phyloP scores from a whole-genome alignment of 2,888 invertebrate species.

The Platypus cylindrus region DNA sequence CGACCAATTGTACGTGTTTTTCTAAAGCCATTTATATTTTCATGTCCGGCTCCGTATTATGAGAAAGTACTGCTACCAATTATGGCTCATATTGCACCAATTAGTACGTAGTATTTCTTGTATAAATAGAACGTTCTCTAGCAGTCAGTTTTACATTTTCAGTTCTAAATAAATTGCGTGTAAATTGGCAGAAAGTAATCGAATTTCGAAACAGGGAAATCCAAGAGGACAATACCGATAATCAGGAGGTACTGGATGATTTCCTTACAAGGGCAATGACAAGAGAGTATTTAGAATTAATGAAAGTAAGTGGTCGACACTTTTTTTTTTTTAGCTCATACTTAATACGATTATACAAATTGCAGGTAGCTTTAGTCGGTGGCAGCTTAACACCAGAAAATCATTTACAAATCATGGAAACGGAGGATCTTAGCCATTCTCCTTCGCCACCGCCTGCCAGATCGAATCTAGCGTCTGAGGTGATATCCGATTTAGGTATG shows the following conservation, averaged over 20 bases:
- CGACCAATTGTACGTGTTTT: constrained; percentile 73
- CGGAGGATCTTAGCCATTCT: constrained; percentile 55
- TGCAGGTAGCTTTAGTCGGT: constrained; percentile 54
- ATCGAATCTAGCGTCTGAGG: constrained; percentile 47
- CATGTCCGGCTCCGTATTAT: constrained; percentile 74
- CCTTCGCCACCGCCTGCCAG: constrained; percentile 38
- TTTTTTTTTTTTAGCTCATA: not conserved
- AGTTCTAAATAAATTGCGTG: constrained; percentile 57
- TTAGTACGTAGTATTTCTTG: constrained; percentile 46
- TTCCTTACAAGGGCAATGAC: constrained; percentile 76
- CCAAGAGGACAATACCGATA: constrained; percentile 64
- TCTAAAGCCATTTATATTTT: constrained; percentile 72
- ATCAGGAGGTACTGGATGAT: constrained; percentile 75
- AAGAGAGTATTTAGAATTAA: constrained; percentile 75
- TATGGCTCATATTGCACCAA: constrained; percentile 62
- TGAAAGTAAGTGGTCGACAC: constrained; percentile 34
- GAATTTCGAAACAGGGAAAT: constrained; percentile 64
- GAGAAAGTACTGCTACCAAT: constrained; percentile 65
- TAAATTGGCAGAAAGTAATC: constrained; percentile 69
- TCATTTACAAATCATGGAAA: constrained; percentile 46
- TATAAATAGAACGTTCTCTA: not conserved
- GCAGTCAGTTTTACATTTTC: constrained; percentile 8
- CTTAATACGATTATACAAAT: not conserved
- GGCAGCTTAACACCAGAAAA: constrained; percentile 44
- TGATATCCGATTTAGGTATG: constrained; percentile 51